Conservation (phyloP, 2,113 vertebrate genomes). For the Speoplatyrhinus poulsoni region DNA sequence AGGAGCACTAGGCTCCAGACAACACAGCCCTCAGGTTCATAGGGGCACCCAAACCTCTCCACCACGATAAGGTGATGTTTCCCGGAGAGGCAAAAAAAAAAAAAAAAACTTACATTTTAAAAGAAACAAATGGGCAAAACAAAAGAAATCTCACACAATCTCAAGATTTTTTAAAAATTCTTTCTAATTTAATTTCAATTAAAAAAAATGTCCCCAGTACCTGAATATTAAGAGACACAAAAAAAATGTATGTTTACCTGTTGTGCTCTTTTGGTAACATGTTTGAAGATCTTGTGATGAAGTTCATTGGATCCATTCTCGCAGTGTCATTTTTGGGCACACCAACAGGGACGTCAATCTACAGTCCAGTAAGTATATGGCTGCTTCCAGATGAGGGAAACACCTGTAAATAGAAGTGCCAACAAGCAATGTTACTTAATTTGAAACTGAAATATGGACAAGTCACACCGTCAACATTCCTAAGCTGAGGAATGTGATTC, state of each 20-base stretch:
- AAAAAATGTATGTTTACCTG: conserved; percentile 54
- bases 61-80: no score
- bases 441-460: background rate
- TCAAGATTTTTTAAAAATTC: no score
- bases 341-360: conserved; percentile 35
- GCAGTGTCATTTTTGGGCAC: conserved; percentile 54
- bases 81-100: no score
- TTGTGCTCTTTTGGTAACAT: conserved; percentile 55
- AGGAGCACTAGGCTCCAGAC: no score
- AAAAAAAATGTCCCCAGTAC: background rate
- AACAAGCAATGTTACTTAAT: background rate
- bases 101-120: no score
- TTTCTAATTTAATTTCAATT: no score
- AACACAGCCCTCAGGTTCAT: no score
- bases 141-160: no score
- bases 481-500: no score
- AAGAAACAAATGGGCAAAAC: no score
- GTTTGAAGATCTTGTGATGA: conserved; percentile 34
- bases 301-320: conserved; percentile 35
- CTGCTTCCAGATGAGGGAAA: conserved; percentile 34
- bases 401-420: conserved; percentile 45
- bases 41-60: no score
- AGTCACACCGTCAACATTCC: background rate
- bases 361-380: background rate
- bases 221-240: background rate